Evolutionary conservation across 1,140 invertebrate genomes (phyloP), one percentile per base, ranked within the genome.

Genomic region (Ectropis grisescens): DNA sequence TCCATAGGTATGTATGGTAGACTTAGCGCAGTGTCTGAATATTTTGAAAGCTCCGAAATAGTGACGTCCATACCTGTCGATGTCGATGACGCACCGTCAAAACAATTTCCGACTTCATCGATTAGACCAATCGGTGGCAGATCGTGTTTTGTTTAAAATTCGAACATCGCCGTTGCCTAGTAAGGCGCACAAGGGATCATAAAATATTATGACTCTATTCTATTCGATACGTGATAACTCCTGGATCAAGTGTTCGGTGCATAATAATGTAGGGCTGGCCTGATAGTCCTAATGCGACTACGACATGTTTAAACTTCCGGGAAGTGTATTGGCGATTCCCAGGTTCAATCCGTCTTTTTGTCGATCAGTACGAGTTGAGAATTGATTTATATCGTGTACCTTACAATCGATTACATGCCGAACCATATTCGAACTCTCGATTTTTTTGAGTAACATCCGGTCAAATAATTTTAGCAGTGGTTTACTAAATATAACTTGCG

Each of bases 191-290:
- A 80, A 78, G 72, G 60, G 75, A 58, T 74, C 64, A 58, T 80
- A 65, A 80, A 80, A 75, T 66, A 71, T 80, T 71, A 80, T 78
- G 44, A 56, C 57, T 80, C 75, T 68, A 78, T 80, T 80, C 72
- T 80, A 75, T 76, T 74, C 59, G 64, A 61, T 71, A 80, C 75
- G 72, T 78, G 75, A 64, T 70, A 61, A 67, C 60, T 69, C 68
- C 64, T 58, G 64, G 60, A 60, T 59, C 58, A 69, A 59, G 39
- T 67, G 62, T 59, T 52, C 50, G 37, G 55, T 71, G 75, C 66
- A 80, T 80, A 60, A 65, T 80, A 80, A 80, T 80, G 66, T 66
- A 65, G 65, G 65, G 59, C 61, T 58, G 45, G 37, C 33, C 44
- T 23, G 36, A 29, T 50, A 51, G 43, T 43, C 50, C 39, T 50